Evolutionary conservation across 1,140 invertebrate genomes (phyloP).

Genomic region (Druon quercuslanigerum): DNA sequence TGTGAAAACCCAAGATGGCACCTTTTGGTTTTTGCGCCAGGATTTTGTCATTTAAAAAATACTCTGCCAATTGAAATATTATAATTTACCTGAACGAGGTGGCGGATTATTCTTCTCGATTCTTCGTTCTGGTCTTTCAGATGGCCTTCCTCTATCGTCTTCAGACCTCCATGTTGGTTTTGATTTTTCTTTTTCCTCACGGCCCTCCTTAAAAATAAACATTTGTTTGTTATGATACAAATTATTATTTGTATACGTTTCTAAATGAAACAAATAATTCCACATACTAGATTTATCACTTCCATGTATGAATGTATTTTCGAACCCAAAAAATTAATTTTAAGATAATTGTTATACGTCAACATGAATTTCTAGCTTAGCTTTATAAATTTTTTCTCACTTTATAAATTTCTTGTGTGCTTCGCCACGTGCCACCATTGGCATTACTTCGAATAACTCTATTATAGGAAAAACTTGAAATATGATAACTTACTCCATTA

Average conservation of each 20-base stretch:
- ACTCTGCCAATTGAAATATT: neutral
- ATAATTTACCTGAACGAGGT: neutral
- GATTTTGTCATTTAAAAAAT: too few relatives aligned
- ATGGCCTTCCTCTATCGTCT: slow-evolving; percentile 52
- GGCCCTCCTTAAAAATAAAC: slow-evolving; percentile 59
- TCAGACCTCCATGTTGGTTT: slow-evolving; percentile 56
- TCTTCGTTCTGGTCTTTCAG: slow-evolving; percentile 46
- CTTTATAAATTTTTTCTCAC: too few relatives aligned
- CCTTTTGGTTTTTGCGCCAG: too few relatives aligned
- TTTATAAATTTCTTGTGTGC: too few relatives aligned
- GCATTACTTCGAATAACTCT: too few relatives aligned
- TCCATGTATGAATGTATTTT: slow-evolving; percentile 3
- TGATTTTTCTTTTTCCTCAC: slow-evolving; percentile 61
- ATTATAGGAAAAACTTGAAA: slow-evolving; percentile 5
- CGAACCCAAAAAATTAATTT: slow-evolving; percentile 12
- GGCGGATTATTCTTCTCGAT: slow-evolving; percentile 6
- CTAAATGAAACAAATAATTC: neutral
- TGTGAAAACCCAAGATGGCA: too few relatives aligned
- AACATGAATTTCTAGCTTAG: too few relatives aligned
- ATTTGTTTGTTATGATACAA: slow-evolving; percentile 1
- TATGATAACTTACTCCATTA: slow-evolving; percentile 63
- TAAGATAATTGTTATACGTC: slow-evolving; percentile 10
- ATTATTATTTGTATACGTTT: too few relatives aligned
- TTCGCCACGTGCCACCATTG: too few relatives aligned
- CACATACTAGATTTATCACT: slow-evolving; percentile 31